Evolutionary conservation across 2,888 invertebrate species (phyloP), one percentile per base, ranked within the genome.

Genomic region (Zygothrica quintamaculata): DNA sequence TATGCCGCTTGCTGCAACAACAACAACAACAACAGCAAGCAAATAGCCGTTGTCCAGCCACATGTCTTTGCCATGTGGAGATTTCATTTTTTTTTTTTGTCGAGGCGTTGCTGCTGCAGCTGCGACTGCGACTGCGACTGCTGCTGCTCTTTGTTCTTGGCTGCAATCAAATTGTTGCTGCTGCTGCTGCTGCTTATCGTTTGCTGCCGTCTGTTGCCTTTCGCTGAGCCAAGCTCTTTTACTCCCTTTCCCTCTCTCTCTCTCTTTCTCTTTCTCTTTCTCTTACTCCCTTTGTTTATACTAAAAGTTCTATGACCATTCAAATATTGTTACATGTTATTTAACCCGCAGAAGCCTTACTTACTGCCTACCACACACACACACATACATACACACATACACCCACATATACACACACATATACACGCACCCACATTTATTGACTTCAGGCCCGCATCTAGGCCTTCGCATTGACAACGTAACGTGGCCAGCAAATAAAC

Each of bases 271-370:
- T n/a, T n/a, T n/a, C n/a, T n/a, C n/a, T n/a, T n/a, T n/a, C n/a
- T n/a, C n/a, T n/a, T n/a, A n/a, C n/a, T n/a, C n/a, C 52, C 60
- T 71, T 71, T 71, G 68, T 68, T 68, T 68, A n/a, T n/a, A 56
- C 56, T 60, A 11, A 60, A 71, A 65, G 70, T 70, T 71, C 65
- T 69, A 70, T 64, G 69, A 70, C 70, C 70, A 70, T 44, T 59
- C 59, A 70, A 70, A 70, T 61, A 40, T 47, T n/a, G n/a, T n/a
- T 55, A 69, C 50, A 55, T 59, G 50, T 57, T 68, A 37, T 44
- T 69, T 68, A 64, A 69, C 62, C 62, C 69, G 62, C 58, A 62
- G 69, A 47, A 62, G 53, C 53, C 68, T 48, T 55, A 37, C 42
- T 8, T 1, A 13, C 25, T 11, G 26, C 11, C 8, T n/a, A 9